These are phyloP conservation scores for Drosophila bunnanda DNA, from an alignment of 2,888 invertebrate genomes.

Conservation along the genomic window DNA sequence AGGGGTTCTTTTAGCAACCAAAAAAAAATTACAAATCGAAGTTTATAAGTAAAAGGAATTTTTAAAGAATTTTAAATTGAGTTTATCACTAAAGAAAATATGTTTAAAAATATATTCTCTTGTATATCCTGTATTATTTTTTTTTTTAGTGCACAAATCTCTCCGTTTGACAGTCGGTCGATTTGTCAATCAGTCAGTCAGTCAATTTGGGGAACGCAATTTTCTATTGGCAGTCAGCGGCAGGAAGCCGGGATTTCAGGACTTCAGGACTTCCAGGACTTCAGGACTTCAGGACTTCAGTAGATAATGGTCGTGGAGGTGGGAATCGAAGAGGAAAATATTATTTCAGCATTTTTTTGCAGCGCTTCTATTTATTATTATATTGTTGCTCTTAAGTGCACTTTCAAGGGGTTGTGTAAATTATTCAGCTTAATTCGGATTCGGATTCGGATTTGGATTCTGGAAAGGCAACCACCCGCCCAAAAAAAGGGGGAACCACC, in stretches of 20 bases:
- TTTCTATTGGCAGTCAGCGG: conserved; percentile 74
- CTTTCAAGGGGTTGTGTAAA: conserved; percentile 75
- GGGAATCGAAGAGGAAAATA: conserved; percentile 36
- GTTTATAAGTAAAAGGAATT: too few species aligned
- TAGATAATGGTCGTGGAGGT: conserved; percentile 3
- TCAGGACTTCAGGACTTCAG: not conserved
- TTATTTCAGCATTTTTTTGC: conserved; percentile 45
- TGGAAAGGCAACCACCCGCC: conserved; percentile 10
- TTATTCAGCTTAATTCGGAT: conserved; percentile 80
- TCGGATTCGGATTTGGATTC: conserved; percentile 17
- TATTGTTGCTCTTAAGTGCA: conserved; percentile 67
- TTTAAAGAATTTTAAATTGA: not conserved
- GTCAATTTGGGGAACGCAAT: conserved; percentile 55
- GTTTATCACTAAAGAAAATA: not conserved
- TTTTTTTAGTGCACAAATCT: conserved; percentile 11
- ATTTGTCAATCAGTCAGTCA: conserved; percentile 24
- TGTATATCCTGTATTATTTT: not conserved
- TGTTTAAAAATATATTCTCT: not conserved
- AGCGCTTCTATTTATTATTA: conserved; percentile 41
- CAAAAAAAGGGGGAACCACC: conserved; percentile 41
- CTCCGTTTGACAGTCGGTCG: conserved; percentile 33
- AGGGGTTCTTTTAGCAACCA: not conserved
- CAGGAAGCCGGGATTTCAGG: conserved; percentile 32
- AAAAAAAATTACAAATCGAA: not conserved
- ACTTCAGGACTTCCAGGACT: conserved; percentile 6